Conservation (phyloP, 1,140 invertebrate species). For the Tribolium madens region DNA sequence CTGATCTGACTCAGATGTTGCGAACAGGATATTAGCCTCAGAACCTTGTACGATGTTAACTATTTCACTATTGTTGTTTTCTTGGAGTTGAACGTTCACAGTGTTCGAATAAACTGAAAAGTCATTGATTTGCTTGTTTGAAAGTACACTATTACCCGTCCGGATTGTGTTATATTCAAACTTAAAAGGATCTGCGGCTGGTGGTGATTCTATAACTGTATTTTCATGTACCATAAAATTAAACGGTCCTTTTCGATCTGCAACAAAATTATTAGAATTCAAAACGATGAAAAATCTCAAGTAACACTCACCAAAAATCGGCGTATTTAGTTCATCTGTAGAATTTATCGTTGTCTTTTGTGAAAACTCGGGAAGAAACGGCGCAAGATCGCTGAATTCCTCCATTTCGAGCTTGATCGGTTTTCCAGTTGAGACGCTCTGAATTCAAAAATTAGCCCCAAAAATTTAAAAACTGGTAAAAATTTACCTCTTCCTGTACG, state of each 20-base stretch:
- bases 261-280: neutral
- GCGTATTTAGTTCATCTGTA: constrained; percentile 59
- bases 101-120: constrained; percentile 30
- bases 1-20: constrained; percentile 37
- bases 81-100: constrained; percentile 19
- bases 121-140: constrained; percentile 40
- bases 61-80: constrained; percentile 36
- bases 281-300: neutral
- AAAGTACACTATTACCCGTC: constrained; percentile 35
- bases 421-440: constrained; percentile 10
- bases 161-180: constrained; percentile 37
- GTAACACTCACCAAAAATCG: constrained; percentile 55
- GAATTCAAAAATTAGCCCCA: neutral
- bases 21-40: constrained; percentile 37
- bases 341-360: constrained; percentile 40
- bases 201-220: constrained; percentile 26
- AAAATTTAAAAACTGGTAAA: neutral
- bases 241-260: constrained; percentile 46
- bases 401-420: constrained; percentile 57
- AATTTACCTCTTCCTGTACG: constrained; percentile 17
- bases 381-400: constrained; percentile 57
- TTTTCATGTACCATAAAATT: constrained; percentile 45
- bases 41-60: constrained; percentile 36
- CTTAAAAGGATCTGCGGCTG: constrained; percentile 42
- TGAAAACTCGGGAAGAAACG: constrained; percentile 40